Conservation (phyloP, 92 coral and sea anemone species). For the Nematostella vectensis region DNA sequence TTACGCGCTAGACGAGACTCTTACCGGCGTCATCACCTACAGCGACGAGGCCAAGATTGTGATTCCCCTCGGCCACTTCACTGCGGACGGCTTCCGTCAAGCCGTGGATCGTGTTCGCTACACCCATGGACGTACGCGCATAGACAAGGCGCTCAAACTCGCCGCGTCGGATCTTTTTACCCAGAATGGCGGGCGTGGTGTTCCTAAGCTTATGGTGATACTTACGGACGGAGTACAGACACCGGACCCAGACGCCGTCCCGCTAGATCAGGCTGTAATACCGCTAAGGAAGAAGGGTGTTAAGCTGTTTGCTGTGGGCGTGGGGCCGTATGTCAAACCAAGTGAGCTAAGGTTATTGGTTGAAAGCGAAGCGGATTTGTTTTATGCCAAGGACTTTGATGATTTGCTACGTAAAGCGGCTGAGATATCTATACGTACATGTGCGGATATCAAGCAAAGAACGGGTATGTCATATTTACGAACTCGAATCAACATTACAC, state of each 20-base stretch:
- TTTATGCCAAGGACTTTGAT: constrained; percentile 47
- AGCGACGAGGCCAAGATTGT: constrained; percentile 37
- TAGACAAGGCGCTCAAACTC: constrained; percentile 49
- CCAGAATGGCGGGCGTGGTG: constrained; percentile 6
- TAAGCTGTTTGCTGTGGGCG: constrained; percentile 44
- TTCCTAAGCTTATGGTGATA: constrained; percentile 43
- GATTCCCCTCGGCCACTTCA: constrained; percentile 27
- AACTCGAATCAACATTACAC: too few relatives aligned
- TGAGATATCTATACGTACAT: constrained; percentile 47
- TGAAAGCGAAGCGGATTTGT: constrained; percentile 37
- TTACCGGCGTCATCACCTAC: constrained; percentile 51
- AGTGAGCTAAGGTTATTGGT: constrained; percentile 45
- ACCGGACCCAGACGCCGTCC: constrained; percentile 49
- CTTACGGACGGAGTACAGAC: constrained; percentile 65
- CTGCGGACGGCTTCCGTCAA: constrained; percentile 26
- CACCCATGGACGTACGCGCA: constrained; percentile 48
- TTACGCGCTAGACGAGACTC: constrained; percentile 35
- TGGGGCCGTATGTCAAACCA: constrained; percentile 29
- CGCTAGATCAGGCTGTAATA: constrained; percentile 43
- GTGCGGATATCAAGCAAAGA: constrained; percentile 20
- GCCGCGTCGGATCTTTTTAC: constrained; percentile 26
- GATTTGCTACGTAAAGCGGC: constrained; percentile 45
- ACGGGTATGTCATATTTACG: not conserved
- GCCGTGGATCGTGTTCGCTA: constrained; percentile 47
- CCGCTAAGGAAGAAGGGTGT: constrained; percentile 60